phyloP scores from a whole-genome alignment of 2,113 vertebrate species.

The Baryphthengus martii region DNA sequence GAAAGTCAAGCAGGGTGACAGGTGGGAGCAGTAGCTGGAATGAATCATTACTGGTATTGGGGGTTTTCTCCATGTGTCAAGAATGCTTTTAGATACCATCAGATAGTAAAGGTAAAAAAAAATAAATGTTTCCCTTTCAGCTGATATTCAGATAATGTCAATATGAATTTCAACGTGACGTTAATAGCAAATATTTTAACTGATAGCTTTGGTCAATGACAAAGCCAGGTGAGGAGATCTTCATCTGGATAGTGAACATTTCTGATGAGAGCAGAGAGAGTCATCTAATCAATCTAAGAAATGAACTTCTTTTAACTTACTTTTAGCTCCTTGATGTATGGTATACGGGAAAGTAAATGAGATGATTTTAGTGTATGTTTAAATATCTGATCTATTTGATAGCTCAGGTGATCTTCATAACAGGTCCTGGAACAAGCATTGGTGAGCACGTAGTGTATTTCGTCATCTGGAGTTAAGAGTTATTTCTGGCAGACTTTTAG shows the following conservation, averaged over 20 bases:
- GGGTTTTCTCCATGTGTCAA: background rate
- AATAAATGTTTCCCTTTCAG: background rate
- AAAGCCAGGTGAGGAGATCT: background rate
- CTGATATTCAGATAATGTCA: background rate
- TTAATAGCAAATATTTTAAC: background rate
- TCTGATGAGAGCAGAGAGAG: background rate
- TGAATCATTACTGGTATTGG: background rate
- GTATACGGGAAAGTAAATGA: background rate
- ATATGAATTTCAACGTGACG: background rate
- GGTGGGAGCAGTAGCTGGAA: too few relatives aligned
- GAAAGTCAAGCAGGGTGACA: background rate
- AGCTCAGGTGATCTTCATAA: background rate
- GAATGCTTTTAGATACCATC: background rate
- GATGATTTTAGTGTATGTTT: background rate
- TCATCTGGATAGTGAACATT: background rate
- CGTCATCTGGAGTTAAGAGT: background rate
- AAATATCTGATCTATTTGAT: background rate
- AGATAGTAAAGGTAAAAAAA: too few relatives aligned
- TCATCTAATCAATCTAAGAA: background rate
- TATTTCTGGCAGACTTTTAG: background rate
- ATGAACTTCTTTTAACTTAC: background rate
- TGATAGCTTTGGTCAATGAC: background rate
- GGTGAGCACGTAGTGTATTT: background rate
- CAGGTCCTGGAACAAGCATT: background rate
- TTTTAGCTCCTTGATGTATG: background rate